Base-by-base conservation (phyloP, 2,888 invertebrate species). In the Drosophila bunnanda region DNA sequence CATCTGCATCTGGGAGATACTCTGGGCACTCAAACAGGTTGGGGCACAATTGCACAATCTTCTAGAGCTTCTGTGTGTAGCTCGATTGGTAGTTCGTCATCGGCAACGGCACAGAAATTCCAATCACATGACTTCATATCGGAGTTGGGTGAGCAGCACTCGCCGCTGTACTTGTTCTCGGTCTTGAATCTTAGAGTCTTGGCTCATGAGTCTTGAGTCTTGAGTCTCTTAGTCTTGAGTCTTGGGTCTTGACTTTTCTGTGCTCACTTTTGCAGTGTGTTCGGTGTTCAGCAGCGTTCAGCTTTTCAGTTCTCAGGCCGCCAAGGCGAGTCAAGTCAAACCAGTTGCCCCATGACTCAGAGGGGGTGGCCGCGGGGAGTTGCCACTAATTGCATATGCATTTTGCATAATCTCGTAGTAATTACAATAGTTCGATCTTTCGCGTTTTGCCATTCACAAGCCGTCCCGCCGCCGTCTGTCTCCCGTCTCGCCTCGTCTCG, bases 401-500 rank as follows among this genome's bases (percentile, higher is more conserved):
- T 86, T 85, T 85, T 85, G 86, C 86, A 84, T 84, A 86, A 83
- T 84, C 81, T 82, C 74, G 76, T 79, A 85, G 79, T 83, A 86
- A 85, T 85, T 84, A 84, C 86, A 86, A 84, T 86, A 86, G 77
- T 86, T 83, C 82, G 82, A 84, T 77, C 78, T 80, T 62, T 46
- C 72, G 62, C 59, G n/a, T 41, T 75, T 50, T 66, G 77, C 81
- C 81, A 83, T 81, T 78, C 83, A 83, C 80, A 68, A 67, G 56
- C 70, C 43, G 30, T 12, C 6, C 34, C 41, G 34, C 53, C 59
- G 20, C 22, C 43, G 59, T 59, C 59, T 41, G 30, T 54, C 30
- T 22, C 36, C 41, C 48, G 66, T 73, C 64, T 48, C 66, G 38
- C 22, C 38, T 13, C 1, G n/a, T n/a, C n/a, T n/a, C n/a, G 48